Percentiles rank a stretch among this genome's conserved stretches.
These are phyloP conservation scores for Pristionchus arcanus DNA, from an alignment of 2,888 invertebrate genomes.

Conservation along the genomic window DNA sequence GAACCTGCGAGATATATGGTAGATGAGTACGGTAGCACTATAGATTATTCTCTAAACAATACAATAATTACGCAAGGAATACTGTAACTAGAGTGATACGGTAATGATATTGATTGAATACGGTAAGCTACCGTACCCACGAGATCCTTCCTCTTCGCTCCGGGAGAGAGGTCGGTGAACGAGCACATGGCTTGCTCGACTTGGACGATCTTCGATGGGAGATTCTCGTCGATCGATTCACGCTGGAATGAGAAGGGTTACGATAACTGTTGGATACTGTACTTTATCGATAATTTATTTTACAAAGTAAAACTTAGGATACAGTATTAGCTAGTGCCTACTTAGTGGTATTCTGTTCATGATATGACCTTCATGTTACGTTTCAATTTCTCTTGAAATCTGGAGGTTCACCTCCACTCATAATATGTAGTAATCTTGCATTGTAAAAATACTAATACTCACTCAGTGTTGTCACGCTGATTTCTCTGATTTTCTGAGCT, in stretches of 20 bases:
- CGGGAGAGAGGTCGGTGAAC: conserved; percentile 69
- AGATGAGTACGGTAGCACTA: background rate
- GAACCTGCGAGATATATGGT: conserved; percentile 6
- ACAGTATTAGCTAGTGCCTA: too few species aligned
- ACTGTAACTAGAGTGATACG: background rate
- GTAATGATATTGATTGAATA: background rate
- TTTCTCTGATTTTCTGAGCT: too few species aligned
- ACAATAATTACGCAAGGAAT: background rate
- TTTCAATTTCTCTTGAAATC: too few species aligned
- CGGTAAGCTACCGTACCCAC: conserved; percentile 42
- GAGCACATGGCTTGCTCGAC: conserved; percentile 79
- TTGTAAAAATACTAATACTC: too few species aligned
- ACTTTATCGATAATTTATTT: background rate
- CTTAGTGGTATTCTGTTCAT: too few species aligned
- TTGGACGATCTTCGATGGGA: conserved; percentile 73
- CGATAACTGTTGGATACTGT: background rate
- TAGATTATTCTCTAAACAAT: background rate
- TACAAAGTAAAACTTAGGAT: background rate
- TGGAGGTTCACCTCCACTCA: too few species aligned
- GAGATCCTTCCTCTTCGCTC: conserved; percentile 52
- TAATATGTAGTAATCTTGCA: too few species aligned
- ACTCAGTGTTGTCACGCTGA: too few species aligned
- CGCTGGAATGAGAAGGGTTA: conserved; percentile 59
- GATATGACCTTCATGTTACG: too few species aligned
- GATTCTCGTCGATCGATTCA: conserved; percentile 72